Conservation (phyloP, 2,888 invertebrate species). For the Drosophila melanocephala region DNA sequence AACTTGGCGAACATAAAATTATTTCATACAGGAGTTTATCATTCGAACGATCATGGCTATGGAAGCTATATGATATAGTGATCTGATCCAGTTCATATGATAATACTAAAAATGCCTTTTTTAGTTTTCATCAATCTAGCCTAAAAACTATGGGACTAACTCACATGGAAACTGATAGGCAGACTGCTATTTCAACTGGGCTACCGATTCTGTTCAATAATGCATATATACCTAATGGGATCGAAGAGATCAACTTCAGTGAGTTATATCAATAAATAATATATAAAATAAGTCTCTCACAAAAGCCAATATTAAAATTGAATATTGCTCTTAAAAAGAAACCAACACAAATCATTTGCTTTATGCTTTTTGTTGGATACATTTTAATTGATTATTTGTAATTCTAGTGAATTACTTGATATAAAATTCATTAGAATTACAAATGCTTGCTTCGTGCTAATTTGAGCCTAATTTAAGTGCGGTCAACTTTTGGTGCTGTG, state of each 20-base stretch:
- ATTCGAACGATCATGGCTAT: background rate
- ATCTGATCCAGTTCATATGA: background rate
- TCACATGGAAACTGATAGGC: background rate
- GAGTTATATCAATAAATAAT: background rate
- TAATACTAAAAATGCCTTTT: accelerated
- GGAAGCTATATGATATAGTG: background rate
- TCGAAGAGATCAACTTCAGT: background rate
- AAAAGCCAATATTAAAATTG: background rate
- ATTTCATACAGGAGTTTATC: background rate
- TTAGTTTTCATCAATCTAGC: background rate
- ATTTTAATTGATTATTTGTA: background rate
- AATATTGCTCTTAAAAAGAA: background rate
- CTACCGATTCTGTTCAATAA: background rate
- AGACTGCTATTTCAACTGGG: background rate
- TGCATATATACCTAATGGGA: background rate
- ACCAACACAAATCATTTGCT: background rate
- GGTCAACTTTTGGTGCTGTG: background rate
- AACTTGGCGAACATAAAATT: background rate
- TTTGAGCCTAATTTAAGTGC: background rate
- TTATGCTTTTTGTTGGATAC: background rate
- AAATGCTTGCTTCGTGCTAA: background rate
- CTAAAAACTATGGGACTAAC: background rate
- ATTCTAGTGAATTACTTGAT: too few relatives aligned
- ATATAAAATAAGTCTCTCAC: background rate
- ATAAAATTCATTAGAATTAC: background rate